Evolutionary conservation across 2,113 vertebrate species (phyloP), one percentile per base, ranked within the genome.

Genomic region (Chaetodon trifascialis): DNA sequence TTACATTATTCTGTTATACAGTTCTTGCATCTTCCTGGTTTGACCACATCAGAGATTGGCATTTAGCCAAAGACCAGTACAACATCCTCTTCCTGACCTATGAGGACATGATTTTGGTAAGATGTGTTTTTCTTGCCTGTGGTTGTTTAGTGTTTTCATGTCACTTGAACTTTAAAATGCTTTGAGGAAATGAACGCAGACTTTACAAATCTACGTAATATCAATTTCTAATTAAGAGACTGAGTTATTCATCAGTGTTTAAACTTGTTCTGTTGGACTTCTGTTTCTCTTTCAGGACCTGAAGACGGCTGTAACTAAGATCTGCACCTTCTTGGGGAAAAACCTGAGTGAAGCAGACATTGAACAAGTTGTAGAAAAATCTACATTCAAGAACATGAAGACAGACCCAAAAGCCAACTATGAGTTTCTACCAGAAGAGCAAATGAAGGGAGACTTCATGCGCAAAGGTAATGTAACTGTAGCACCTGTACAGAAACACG

Each of bases 71-170:
- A 76, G 81, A 94, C 23, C 62, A 93, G 55, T 94, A 93, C 85
- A 81, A 93, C 85, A 94, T 95, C 64, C 87, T 95, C 42, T 94
- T 92, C 69, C 73, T 95, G 42, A 91, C 60, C 16, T 94, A 93
- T 30, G 94, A 95, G 88, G 93, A 95, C 73, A 94, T 95, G 94
- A 66, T 92, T 62, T 70, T 84, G 91, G 95, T 95, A 47, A 83
- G 76, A 73, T 10, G 12, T 40, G 16, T 2, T 42, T 46, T 23
- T 30, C 3, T 40, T 59, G 1, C 4, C 16, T 38, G 21, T 2
- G 1, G 15, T 4, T 65, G 14, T 16, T 14, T 4, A 46, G 21
- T n/a, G 25, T 64, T 25, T 36, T 36, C 3, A 21, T 14, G 19
- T 17, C 25, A 12, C 6, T 30, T 34, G n/a, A n/a, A n/a, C n/a